Percentiles rank a stretch among this genome's conserved stretches.
Evolutionary conservation across 2,113 vertebrate species (phyloP).

Genomic region (Aphyosemion australe): DNA sequence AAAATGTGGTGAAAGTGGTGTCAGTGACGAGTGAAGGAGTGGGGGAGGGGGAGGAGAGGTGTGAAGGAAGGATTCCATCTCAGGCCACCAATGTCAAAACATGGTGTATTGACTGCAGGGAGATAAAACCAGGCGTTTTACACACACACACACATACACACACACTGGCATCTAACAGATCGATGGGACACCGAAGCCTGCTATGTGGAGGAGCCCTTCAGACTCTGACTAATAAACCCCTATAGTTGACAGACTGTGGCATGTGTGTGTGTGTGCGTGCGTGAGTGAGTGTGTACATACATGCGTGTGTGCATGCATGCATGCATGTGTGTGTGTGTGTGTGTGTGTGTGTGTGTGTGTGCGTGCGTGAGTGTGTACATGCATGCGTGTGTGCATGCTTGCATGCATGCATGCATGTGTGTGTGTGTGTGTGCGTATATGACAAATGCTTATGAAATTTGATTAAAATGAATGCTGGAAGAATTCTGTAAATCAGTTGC

Average conservation of each 20-base stretch:
- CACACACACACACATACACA: conserved; percentile 11
- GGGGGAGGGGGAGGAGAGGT: conserved; percentile 47
- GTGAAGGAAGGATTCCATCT: conserved; percentile 74
- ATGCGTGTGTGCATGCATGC: no score
- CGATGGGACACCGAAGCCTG: conserved; percentile 72
- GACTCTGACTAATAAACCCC: conserved; percentile 70
- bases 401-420: no score
- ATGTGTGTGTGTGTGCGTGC: conserved; percentile 23
- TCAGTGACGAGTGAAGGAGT: conserved; percentile 48
- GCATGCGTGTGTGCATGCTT: no score
- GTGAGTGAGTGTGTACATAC: conserved; percentile 14
- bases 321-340: no score
- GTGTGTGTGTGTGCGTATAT: no score
- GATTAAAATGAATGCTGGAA: no score
- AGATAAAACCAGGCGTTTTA: conserved; percentile 66
- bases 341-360: conserved; percentile 17
- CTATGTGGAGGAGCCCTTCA: conserved; percentile 70
- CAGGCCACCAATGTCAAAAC: conserved; percentile 87
- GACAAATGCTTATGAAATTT: no score
- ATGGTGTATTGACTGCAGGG: conserved; percentile 71
- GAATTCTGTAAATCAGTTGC: no score
- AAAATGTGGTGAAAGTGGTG: conserved; percentile 36
- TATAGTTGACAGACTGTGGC: conserved; percentile 54
- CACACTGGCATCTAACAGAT: conserved; percentile 55
- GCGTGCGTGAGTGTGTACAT: conserved; percentile 11